Base-by-base conservation (phyloP, 1,140 invertebrate genomes). In the Heterodera carotae region DNA sequence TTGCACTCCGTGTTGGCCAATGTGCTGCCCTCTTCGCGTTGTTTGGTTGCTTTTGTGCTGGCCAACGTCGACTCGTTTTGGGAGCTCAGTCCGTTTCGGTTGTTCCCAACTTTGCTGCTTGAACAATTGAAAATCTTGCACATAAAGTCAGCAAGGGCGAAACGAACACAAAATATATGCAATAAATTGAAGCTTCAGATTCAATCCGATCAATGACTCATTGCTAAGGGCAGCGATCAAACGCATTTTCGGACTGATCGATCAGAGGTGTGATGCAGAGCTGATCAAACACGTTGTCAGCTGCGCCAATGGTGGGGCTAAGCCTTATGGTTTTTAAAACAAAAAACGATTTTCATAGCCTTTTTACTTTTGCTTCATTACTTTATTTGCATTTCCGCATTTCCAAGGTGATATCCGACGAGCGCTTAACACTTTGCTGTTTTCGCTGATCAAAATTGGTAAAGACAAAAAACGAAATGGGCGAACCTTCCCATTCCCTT, bases 31-130 rank as follows among this genome's bases (percentile, higher is more conserved):
- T 36, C 8, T 10, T 82, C 59, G 43, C 43, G 80, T 25, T 81
- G 79, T 69, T 34, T 82, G 31, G 69, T 80, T 39, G 79, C 80
- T 27, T 81, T 80, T 76, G 70, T 76, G 27, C 48, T 82, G 22
- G 79, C 62, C 25, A 72, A 76, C 39, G 67, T 82, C 33, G 79
- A 80, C 53, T 27, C 59, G 29, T 80, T 74, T 48, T 82, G 79
- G 79, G 76, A 83, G 25, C 36, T 80, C 12, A 80, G 60, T 53
- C 80, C 79, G 62, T 60, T 70, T 27, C 48, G 79, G 76, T 29
- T 80, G 31, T 80, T 74, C 39, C 72, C 72, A 18, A 18, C n/a
- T 39, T 62, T 33, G 25, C 12, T 74, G 22, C 15, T 74, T 15
- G 72, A 74, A 64, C 25, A 62, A 25, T 39, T 74, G 2, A 29